These are phyloP conservation scores for Stenopsyche tienmushanensis DNA, from an alignment of 1,140 invertebrate species.

Conservation along the genomic window DNA sequence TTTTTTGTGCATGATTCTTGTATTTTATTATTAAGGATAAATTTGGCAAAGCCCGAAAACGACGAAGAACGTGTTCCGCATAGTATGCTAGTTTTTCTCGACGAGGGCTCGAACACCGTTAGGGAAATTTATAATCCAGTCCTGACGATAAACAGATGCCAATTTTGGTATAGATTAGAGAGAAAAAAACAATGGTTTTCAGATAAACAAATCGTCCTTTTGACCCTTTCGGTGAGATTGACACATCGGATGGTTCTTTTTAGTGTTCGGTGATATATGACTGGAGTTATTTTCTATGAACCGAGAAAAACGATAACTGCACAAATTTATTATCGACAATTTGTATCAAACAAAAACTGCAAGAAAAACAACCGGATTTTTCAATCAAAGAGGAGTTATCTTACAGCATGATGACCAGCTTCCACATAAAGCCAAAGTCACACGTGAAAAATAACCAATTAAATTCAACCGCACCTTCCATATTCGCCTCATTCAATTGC, in stretches of 20 bases:
- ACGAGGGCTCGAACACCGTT: no score
- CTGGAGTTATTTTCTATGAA: neutral
- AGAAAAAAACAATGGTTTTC: neutral
- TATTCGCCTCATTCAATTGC: no score
- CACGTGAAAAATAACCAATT: neutral
- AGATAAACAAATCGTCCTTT: neutral
- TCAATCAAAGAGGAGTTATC: neutral
- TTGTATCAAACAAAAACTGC: no score
- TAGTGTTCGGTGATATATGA: neutral
- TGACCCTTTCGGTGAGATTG: neutral
- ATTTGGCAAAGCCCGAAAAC: no score
- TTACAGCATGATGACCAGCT: neutral
- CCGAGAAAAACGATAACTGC: neutral
- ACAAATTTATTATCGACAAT: no score
- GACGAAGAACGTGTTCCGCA: no score
- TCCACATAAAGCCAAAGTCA: neutral
- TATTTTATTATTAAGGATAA: no score
- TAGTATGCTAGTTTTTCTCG: no score
- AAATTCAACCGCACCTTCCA: no score
- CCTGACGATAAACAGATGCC: no score
- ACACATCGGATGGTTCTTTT: neutral
- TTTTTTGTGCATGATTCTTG: no score
- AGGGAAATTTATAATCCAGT: no score
- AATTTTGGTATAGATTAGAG: neutral
- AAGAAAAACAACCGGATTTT: neutral